These are phyloP conservation scores for Metridium senile DNA, from an alignment of 92 coral and sea anemone species.

Conservation along the genomic window DNA sequence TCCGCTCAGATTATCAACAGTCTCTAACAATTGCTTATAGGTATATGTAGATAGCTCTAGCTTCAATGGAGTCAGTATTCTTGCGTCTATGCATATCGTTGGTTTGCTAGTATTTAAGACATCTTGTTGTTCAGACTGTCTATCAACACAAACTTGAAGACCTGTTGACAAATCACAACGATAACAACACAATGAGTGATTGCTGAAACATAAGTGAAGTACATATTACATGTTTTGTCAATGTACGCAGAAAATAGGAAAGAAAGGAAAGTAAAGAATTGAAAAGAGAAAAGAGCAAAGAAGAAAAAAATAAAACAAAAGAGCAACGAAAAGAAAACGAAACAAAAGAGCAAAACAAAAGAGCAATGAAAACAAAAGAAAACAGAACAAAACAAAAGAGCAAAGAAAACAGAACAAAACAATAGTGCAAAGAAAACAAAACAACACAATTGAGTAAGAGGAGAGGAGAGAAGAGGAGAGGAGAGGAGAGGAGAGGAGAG, in stretches of 20 bases:
- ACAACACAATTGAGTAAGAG: no score
- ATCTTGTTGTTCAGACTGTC: slow-evolving; percentile 68
- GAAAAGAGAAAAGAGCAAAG: no score
- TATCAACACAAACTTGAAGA: slow-evolving; percentile 78
- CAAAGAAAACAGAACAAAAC: no score
- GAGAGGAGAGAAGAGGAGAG: not conserved
- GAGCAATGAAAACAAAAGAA: no score
- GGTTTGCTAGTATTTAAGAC: slow-evolving; percentile 64
- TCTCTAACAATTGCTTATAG: slow-evolving; percentile 76
- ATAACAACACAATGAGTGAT: no score
- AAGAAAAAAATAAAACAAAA: not conserved
- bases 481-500: not conserved
- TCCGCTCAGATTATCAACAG: slow-evolving; percentile 86
- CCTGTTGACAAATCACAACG: no score
- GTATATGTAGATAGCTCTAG: slow-evolving; percentile 89
- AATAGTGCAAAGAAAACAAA: no score
- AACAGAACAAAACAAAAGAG: no score
- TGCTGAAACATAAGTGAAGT: no score
- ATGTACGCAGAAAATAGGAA: no score
- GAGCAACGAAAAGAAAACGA: not conserved
- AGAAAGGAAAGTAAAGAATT: no score
- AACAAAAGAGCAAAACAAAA: not conserved
- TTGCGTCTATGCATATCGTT: slow-evolving; percentile 68
- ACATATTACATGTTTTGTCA: no score
- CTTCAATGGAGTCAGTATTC: slow-evolving; percentile 83